Evolutionary conservation across 2,113 vertebrate species (phyloP), one percentile per base, ranked within the genome.

Genomic region (Polyodon spathula): DNA sequence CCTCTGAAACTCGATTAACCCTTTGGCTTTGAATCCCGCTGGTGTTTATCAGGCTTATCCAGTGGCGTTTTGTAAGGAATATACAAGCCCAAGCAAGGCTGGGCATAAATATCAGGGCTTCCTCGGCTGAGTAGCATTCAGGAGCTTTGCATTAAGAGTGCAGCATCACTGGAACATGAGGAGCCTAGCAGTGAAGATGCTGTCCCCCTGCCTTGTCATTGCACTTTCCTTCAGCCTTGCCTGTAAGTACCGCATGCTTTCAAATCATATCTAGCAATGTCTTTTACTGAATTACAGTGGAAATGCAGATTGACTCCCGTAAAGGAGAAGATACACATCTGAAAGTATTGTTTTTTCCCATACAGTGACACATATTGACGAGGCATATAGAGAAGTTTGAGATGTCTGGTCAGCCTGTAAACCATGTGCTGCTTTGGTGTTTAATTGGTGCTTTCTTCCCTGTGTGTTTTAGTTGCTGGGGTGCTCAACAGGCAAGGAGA

Each of bases 401-500:
- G 27, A 27, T 27, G 27, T 27, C 27, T 3, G 3, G 27, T 27
- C 3, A 27, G 27, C 27, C 27, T 27, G 27, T 27, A 27, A 27
- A 27, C 27, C 27, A 1, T 27, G 27, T 27, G 27, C 27, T 27
- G 27, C 27, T 2, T 1, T 1, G 27, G 27, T 27, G 27, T 27
- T 27, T 27, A 27, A 27, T 27, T 27, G 3, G 1, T 1, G 27
- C 27, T 27, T 27, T 27, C 27, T 27, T 27, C 7, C 11, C 12
- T 37, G 2, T 59, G 15, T 42, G 55, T 42, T 55, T 38, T 17
- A 79, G 73, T 61, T 54, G 40, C 37, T 0, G 62, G 57, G 46
- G 54, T 63, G 0, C 0, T 54, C 0, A 0, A 51, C 57, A 63
- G 61, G n/a, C 54, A 7, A 2, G 42, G 8, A 0, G 55, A 66